Evolutionary conservation across 37 sponge, comb jelly and placozoan genomes (phyloP), one percentile per base, ranked within the genome.

Genomic region (Theonella swinhoei): DNA sequence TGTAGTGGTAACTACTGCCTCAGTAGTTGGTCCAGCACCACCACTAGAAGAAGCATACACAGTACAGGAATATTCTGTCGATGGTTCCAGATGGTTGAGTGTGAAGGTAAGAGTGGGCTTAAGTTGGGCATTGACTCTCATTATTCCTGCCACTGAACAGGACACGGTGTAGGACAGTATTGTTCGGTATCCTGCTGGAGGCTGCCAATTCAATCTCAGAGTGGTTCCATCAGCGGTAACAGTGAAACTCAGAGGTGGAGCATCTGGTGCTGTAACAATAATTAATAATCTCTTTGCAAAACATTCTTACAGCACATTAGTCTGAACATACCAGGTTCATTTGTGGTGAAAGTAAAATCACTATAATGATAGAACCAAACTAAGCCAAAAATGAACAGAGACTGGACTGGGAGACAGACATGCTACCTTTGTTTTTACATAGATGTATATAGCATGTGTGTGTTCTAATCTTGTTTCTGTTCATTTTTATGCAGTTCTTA

Each of bases 91-190:
- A 7, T 47, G 11, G 14, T 47, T 14, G 14, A 47, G 54, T 17
- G 54, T 47, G 14, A 47, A 17, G 54, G 7, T 47, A 7, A 47
- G 54, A 14, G 14, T 47, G 54, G 54, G 54, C 14, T 47, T 47
- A 47, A 47, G 14, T 14, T 47, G 29, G 69, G 34, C 34, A 32
- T 29, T 68, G 33, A 68, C 3, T 5, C 5, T 30, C 20, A 32
- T n/a, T 9, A n/a, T 2, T 23, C 38, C 69, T 28, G 25, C 47
- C 26, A 66, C 67, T 4, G 11, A 39, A 40, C 80, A 80, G n/a
- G 80, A 39, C 23, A 80, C 54, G 7, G 80, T 80, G 69, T 80
- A 80, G 32, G 35, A 25, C n/a, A 42, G 42, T 39, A 80, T 68
- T 29, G 14, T 7, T 41, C 14, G 26, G 23, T 68, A 68, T 31